Evolutionary conservation across 30 jellyfish, hydroid and myxozoan genomes (phyloP).

Genomic region (Hydra vulgaris): DNA sequence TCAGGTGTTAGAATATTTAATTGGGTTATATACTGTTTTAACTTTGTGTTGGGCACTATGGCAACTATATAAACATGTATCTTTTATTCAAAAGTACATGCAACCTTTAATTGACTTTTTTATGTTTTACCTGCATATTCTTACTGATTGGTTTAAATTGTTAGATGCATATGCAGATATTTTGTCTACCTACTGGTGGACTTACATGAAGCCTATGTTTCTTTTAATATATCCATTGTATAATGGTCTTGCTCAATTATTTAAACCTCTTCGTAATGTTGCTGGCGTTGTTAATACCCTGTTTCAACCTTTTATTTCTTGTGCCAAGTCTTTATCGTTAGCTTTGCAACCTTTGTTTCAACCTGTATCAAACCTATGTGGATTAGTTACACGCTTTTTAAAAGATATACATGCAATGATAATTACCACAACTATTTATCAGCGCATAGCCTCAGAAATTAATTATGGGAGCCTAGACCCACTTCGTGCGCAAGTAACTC

Average conservation of each 20-base stretch:
- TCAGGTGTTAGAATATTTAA: conserved; percentile 48
- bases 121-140: conserved; percentile 51
- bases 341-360: conserved; percentile 52
- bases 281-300: conserved; percentile 47
- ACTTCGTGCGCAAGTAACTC: conserved; percentile 73
- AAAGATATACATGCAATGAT: conserved; percentile 1
- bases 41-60: conserved; percentile 92
- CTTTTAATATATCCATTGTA: conserved; percentile 56
- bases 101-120: conserved; percentile 53
- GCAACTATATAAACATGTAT: conserved; percentile 96
- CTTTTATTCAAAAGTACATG: conserved; percentile 60
- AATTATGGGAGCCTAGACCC: conserved; percentile 88
- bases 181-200: conserved; percentile 83
- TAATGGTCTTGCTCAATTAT: conserved; percentile 42
- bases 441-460: conserved; percentile 44
- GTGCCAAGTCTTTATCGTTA: conserved; percentile 33
- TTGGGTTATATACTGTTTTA: conserved; percentile 58
- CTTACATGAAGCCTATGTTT: conserved; percentile 67
- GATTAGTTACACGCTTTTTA: conserved; percentile 5
- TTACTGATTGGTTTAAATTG: conserved; percentile 80
- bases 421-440: conserved; percentile 33
- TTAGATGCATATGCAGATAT: conserved; percentile 45
- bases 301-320: conserved; percentile 56
- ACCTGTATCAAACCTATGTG: conserved; percentile 38
- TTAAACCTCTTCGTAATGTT: conserved; percentile 71